These are phyloP conservation scores for Baccha elongata DNA, from an alignment of 2,888 invertebrate genomes.

Conservation along the genomic window DNA sequence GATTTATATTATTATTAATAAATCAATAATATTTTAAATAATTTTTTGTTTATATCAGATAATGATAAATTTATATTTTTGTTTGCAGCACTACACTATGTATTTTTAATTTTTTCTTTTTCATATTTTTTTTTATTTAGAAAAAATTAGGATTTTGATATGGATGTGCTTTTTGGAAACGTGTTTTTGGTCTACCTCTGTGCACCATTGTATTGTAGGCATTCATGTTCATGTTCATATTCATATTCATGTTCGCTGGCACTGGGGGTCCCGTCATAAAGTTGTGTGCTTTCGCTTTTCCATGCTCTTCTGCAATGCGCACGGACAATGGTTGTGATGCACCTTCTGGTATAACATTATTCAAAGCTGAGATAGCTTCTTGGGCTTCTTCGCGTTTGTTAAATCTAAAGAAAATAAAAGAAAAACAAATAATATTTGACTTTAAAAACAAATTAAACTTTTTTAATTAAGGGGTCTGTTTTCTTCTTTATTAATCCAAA, in stretches of 20 bases:
- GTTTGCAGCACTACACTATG: too few species aligned
- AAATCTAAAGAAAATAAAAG: constrained; percentile 84
- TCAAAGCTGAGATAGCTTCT: constrained; percentile 92
- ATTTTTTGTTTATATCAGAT: constrained; percentile 16
- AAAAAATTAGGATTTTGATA: constrained; percentile 78
- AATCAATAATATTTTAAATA: constrained; percentile 17
- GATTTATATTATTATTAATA: constrained; percentile 5
- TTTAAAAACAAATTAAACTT: neutral
- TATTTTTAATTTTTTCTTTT: constrained; percentile 24
- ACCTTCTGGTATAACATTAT: constrained; percentile 93
- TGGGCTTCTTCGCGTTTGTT: constrained; percentile 95
- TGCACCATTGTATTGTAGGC: constrained; percentile 82
- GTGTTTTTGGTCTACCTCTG: constrained; percentile 83
- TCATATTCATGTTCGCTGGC: constrained; percentile 59
- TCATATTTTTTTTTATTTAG: constrained; percentile 49
- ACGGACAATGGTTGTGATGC: constrained; percentile 92
- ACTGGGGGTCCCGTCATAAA: constrained; percentile 78
- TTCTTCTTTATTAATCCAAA: too few species aligned
- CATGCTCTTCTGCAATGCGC: constrained; percentile 83
- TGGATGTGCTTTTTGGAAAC: constrained; percentile 82
- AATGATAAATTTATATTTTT: constrained; percentile 12
- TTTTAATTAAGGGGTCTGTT: neutral
- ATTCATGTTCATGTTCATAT: constrained; percentile 70
- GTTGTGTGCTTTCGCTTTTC: constrained; percentile 82
- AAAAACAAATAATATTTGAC: neutral